Percentiles rank a stretch among this genome's conserved stretches.
These are phyloP conservation scores for Microctenopoma steveboyesi DNA, from an alignment of 2,797 vertebrate species.

Conservation along the genomic window DNA sequence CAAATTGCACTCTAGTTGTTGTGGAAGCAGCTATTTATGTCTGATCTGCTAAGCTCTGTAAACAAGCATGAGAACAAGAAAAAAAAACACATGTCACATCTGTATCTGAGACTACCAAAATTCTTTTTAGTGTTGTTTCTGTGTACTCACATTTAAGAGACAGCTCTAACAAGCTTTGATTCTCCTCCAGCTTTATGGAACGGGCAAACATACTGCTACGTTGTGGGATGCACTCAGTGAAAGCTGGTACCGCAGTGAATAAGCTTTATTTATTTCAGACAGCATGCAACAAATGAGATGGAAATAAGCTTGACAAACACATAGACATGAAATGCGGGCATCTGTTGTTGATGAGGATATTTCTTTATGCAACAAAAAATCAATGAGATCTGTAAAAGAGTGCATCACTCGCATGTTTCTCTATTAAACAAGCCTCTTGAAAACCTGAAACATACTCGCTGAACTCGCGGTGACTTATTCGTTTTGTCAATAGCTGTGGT, in stretches of 20 bases:
- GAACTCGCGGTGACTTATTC: slow-evolving; percentile 22
- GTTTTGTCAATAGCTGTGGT: background rate
- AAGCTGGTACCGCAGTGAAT: slow-evolving; percentile 21
- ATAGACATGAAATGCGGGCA: slow-evolving; percentile 16
- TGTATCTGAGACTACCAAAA: slow-evolving; percentile 22
- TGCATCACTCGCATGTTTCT: background rate
- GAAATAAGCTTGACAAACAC: slow-evolving; percentile 44
- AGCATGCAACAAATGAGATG: slow-evolving; percentile 43
- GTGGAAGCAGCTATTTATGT: slow-evolving; percentile 43
- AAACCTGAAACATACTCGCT: slow-evolving; percentile 1
- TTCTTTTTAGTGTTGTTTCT: slow-evolving; percentile 22
- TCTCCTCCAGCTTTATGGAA: slow-evolving; percentile 35
- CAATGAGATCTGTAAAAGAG: slow-evolving; percentile 4
- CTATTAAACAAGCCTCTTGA: background rate
- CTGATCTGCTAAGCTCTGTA: slow-evolving; percentile 47
- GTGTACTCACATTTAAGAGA: slow-evolving; percentile 30
- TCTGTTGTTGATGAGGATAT: slow-evolving; percentile 27
- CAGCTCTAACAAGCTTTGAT: slow-evolving; percentile 9
- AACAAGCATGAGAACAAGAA: slow-evolving; percentile 42
- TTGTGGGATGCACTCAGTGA: slow-evolving; percentile 34
- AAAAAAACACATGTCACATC: slow-evolving; percentile 47
- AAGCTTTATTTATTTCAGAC: slow-evolving; percentile 24
- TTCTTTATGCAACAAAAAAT: slow-evolving; percentile 26
- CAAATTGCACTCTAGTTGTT: slow-evolving; percentile 25
- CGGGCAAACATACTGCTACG: slow-evolving; percentile 22